Base-by-base conservation (phyloP, 2,797 vertebrate genomes). In the Tokudaia muenninki region DNA sequence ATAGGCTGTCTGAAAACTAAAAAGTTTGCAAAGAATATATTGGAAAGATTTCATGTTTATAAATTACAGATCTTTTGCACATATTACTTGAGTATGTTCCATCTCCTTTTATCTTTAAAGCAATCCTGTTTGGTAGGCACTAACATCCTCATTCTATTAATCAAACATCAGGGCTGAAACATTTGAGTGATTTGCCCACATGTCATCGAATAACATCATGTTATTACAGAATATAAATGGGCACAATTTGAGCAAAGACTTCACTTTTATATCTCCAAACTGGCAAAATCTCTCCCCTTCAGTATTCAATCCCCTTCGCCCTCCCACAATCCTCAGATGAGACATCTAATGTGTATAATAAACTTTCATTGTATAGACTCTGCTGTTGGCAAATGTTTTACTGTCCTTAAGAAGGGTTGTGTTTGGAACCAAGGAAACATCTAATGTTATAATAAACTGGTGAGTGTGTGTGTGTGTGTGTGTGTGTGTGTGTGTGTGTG, bases 91-190 rank as follows among this genome's bases (percentile, higher is more conserved):
- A 91, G 82, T 86, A 89, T 50, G 86, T 67, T 11, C 3, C 50
- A 8, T 79, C 34, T 93, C 50, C 75, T 91, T 83, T 96, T 72
- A 77, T 72, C 26, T 95, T 96, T 65, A 86, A 96, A 96, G 87
- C 24, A 94, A 91, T 95, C 6, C 90, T 93, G 12, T 74, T 94
- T 37, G 17, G 2, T 59, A 95, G 77, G 41, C 65, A 80, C 37
- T 92, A 78, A 81, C 34, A 77, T 92, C 34, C 26, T 78, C 34
- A 91, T 55, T 88, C 92, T 67, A 74, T 29, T 11, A 12, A 90
- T 79, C 87, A 22, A 93, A 87, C 50, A 12, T 86, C 34, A 65
- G 12, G 29, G 50, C 72, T 94, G 41, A 83, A 87, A 77, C 55
- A 93, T 55, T 44, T 47, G 80, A 74, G 52, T 59, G 61, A 93